Conservation (phyloP, 1,140 invertebrate species). For the Lethrus apterus region DNA sequence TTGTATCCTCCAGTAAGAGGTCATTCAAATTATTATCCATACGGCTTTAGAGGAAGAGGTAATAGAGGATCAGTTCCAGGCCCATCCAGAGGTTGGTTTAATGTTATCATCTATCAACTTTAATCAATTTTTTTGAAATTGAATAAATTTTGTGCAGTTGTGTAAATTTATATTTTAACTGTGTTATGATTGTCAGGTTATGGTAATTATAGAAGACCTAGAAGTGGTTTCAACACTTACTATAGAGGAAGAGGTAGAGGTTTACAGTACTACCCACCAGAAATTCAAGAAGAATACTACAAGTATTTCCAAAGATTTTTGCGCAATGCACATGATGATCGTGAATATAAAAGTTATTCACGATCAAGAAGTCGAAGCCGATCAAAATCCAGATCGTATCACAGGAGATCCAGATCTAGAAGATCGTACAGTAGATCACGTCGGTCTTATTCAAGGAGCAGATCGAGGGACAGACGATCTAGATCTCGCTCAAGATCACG, state of each 20-base stretch:
- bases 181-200: not conserved
- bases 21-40: slow-evolving; percentile 5
- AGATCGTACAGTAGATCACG: slow-evolving; percentile 23
- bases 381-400: slow-evolving; percentile 29
- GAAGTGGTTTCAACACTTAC: slow-evolving; percentile 10
- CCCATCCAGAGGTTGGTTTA: slow-evolving; percentile 20
- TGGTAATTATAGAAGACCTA: slow-evolving; percentile 8
- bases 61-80: slow-evolving; percentile 1
- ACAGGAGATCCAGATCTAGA: slow-evolving; percentile 21
- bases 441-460: not conserved
- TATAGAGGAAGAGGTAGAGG: slow-evolving; percentile 11
- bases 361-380: slow-evolving; percentile 19
- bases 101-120: no score
- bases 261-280: slow-evolving; percentile 23
- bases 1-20: not conserved
- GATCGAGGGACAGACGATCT: not conserved
- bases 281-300: slow-evolving; percentile 33
- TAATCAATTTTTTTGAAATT: no score
- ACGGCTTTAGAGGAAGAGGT: slow-evolving; percentile 9
- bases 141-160: no score
- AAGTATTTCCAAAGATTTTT: slow-evolving; percentile 47
- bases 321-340: slow-evolving; percentile 35
- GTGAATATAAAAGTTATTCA: slow-evolving; percentile 27
- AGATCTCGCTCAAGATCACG: slow-evolving; percentile 9
- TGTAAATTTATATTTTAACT: no score